Evolutionary conservation across 2,888 invertebrate species (phyloP), one percentile per base, ranked within the genome.

Genomic region (Atethmia centrago): DNA sequence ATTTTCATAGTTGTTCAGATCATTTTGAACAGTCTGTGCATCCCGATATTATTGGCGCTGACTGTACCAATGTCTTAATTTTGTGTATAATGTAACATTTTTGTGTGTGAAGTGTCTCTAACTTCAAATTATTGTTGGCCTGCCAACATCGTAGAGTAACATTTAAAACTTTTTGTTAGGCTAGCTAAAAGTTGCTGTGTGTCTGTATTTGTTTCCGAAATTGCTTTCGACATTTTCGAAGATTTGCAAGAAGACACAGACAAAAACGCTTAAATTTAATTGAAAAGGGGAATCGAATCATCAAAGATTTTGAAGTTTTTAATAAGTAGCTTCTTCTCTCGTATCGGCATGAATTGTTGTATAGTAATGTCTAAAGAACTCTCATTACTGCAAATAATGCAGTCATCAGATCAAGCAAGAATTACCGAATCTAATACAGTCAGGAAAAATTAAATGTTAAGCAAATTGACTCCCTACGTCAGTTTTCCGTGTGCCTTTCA

Each of bases 241-340:
- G 49, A 49, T 31, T 73, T 59, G 21, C 3, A 45, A 14, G n/a
- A 36, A 69, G 49, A 31, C 36, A 69, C 14, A n/a, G n/a, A 45
- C n/a, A 21, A 36, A 36, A 59, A 10, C 10, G n/a, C 16, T 69
- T 42, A 55, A 55, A 75, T 10, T 16, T 53, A 63, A 73, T 47
- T 63, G 75, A 28, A 53, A 55, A 28, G 47, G 47, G 45, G 10
- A 19, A 53, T 36, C 45, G 2, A 61, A 64, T 53, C 25, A 21
- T 28, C 12, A 4, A 56, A 77, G 2, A 16, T 36, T 55, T 25
- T 5, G n/a, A 51, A 55, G 25, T 25, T 55, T 36, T 45, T 40
- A 56, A 56, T 47, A n/a, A n/a, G n/a, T n/a, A 47, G 3, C 12
- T 71, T 21, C 21, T 45, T 74, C 9, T 58, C 7, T 73, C 19